Conservation (phyloP, 37 sponge, comb jelly and placozoan genomes). For the Ianthella basta region DNA sequence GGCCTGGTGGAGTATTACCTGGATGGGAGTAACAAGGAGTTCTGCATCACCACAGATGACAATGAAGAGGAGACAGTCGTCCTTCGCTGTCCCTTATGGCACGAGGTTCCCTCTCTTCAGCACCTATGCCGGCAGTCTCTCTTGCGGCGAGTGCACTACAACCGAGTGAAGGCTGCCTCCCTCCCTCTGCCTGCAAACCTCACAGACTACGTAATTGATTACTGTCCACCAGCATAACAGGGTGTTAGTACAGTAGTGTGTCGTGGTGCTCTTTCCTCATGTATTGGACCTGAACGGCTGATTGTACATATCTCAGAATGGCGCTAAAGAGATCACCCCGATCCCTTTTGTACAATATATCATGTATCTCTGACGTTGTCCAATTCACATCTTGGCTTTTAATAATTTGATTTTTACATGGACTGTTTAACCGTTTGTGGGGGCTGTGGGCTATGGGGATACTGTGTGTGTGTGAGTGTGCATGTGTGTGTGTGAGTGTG, state of each 20-base stretch:
- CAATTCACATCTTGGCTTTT: background rate
- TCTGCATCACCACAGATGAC: slow-evolving; percentile 70
- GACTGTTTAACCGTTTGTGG: no score
- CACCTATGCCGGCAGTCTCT: slow-evolving; percentile 77
- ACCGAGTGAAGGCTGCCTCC: slow-evolving; percentile 9
- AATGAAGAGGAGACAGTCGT: slow-evolving; percentile 68
- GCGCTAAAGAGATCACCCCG: no score
- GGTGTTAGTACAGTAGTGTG: no score
- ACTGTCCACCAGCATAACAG: slow-evolving; percentile 47
- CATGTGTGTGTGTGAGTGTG: slow-evolving; percentile 32
- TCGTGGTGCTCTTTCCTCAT: no score
- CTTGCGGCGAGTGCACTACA: slow-evolving; percentile 23
- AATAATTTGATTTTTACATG: no score
- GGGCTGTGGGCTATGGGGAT: no score
- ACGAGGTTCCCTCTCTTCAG: slow-evolving; percentile 80
- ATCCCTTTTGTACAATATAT: background rate
- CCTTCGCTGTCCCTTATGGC: slow-evolving; percentile 76
- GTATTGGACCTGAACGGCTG: no score
- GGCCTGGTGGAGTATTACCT: slow-evolving; percentile 82
- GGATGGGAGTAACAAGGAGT: slow-evolving; percentile 46
- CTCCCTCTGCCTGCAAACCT: slow-evolving; percentile 74
- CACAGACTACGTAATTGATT: slow-evolving; percentile 61
- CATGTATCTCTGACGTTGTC: background rate
- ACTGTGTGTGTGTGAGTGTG: slow-evolving; percentile 14
- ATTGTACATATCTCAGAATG: no score